These are phyloP conservation scores for Sebastes kiyomatsui DNA, from an alignment of 2,797 vertebrate genomes.

Conservation along the genomic window DNA sequence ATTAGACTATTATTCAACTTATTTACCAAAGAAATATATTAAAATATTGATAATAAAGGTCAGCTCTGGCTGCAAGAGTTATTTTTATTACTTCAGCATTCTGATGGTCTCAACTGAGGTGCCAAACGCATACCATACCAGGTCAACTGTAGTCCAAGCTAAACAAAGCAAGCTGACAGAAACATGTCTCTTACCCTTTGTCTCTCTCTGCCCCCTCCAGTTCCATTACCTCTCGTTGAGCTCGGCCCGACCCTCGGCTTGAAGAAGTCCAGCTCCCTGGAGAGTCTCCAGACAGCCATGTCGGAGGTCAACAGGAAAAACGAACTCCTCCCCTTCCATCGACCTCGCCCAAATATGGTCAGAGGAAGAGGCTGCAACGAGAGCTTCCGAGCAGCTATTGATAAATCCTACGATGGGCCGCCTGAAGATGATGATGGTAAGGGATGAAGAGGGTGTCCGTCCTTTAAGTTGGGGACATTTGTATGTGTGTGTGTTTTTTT, in stretches of 20 bases:
- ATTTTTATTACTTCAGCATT: background rate
- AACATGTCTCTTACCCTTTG: background rate
- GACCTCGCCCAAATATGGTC: constrained; percentile 92
- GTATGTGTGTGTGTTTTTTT: too few relatives aligned
- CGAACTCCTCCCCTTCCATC: constrained; percentile 92
- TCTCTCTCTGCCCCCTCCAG: constrained; percentile 7
- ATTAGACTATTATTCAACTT: background rate
- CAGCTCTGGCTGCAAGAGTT: background rate
- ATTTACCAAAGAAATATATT: background rate
- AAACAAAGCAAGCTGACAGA: background rate
- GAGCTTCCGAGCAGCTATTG: constrained; percentile 96
- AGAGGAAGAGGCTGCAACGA: constrained; percentile 96
- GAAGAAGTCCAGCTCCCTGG: constrained; percentile 96
- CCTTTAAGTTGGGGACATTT: background rate
- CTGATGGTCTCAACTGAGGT: background rate
- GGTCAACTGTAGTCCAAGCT: background rate
- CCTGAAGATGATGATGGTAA: constrained; percentile 90
- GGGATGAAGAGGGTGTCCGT: background rate
- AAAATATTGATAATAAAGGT: background rate
- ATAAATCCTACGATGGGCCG: constrained; percentile 96
- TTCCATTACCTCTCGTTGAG: constrained; percentile 73
- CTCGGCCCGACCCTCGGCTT: constrained; percentile 93
- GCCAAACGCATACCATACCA: background rate
- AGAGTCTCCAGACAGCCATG: constrained; percentile 96
- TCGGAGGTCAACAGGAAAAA: constrained; percentile 90